A percentile compares a stretch with the other conserved stretches of the same genome.
phyloP scores from a whole-genome alignment of 2,113 vertebrate species.

The Ranitomeya variabilis region DNA sequence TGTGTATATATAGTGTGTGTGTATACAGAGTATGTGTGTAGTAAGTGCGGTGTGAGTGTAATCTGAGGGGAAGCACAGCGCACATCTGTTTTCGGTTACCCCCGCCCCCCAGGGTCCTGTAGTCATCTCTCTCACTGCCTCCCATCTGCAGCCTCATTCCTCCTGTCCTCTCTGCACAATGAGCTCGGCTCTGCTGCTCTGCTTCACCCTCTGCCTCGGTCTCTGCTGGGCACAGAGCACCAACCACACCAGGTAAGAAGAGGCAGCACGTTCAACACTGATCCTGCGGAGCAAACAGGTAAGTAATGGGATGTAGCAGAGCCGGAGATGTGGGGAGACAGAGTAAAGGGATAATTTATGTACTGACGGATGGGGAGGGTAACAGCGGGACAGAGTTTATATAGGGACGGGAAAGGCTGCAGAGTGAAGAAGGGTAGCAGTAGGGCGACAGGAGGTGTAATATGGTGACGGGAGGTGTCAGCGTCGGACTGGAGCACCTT shows the following conservation, averaged over 20 bases:
- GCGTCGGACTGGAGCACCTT: no score
- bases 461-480: no score
- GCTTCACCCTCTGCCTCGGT: constrained; percentile 49
- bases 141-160: neutral
- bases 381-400: no score
- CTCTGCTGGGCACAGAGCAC: constrained; percentile 34
- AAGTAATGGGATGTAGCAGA: no score
- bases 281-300: no score
- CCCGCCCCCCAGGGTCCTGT: neutral
- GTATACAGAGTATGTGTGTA: neutral
- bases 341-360: no score
- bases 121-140: neutral
- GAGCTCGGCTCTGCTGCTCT: neutral
- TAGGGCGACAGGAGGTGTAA: no score
- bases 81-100: neutral
- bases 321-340: no score
- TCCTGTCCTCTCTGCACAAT: neutral
- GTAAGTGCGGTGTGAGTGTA: neutral
- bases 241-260: constrained; percentile 33
- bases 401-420: no score
- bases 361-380: no score
- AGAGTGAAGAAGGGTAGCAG: no score
- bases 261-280: no score
- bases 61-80: neutral
- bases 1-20: neutral